phyloP scores from a whole-genome alignment of 2,113 vertebrate species.

The Osmerus eperlanus region DNA sequence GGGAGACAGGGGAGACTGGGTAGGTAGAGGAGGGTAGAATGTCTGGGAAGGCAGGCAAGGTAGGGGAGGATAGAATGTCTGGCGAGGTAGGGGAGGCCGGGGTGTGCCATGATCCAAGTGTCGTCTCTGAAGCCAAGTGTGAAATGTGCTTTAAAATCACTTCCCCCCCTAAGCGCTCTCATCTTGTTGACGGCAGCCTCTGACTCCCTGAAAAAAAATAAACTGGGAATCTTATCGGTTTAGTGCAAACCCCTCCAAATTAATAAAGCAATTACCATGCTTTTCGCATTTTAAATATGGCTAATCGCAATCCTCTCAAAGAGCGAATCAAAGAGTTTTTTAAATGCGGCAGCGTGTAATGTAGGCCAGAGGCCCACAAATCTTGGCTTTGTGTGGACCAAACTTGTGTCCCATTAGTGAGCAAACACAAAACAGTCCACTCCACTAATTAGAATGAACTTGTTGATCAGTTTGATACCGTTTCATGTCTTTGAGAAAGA shows the following conservation, averaged over 20 bases:
- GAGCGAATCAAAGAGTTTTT: slow-evolving; percentile 48
- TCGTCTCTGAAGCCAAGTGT: slow-evolving; percentile 61
- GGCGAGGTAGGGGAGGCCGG: slow-evolving; percentile 1
- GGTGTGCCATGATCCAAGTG: slow-evolving; percentile 42
- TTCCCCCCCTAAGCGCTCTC: slow-evolving; percentile 47
- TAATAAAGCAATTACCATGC: slow-evolving; percentile 62
- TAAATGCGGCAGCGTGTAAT: slow-evolving; percentile 29
- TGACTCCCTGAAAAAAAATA: slow-evolving; percentile 54
- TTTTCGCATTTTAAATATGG: slow-evolving; percentile 48
- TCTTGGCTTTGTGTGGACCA: slow-evolving; percentile 19
- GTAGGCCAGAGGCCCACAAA: slow-evolving; percentile 40
- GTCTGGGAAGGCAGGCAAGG: too few species aligned
- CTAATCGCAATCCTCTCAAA: slow-evolving; percentile 50
- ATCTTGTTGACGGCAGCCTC: slow-evolving; percentile 55
- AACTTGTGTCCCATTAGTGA: slow-evolving; percentile 40
- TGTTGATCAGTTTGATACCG: slow-evolving; percentile 15
- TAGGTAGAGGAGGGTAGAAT: too few species aligned
- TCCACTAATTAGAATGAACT: slow-evolving; percentile 20
- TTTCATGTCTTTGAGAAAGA: slow-evolving; percentile 13
- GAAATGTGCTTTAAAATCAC: slow-evolving; percentile 69
- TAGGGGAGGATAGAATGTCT: neutral
- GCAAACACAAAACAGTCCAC: slow-evolving; percentile 19
- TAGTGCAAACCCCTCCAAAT: slow-evolving; percentile 57
- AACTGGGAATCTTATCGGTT: slow-evolving; percentile 52
- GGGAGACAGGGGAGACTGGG: too few species aligned